Conservation (phyloP, 2,113 vertebrate species). For the Montifringilla adamsi region DNA sequence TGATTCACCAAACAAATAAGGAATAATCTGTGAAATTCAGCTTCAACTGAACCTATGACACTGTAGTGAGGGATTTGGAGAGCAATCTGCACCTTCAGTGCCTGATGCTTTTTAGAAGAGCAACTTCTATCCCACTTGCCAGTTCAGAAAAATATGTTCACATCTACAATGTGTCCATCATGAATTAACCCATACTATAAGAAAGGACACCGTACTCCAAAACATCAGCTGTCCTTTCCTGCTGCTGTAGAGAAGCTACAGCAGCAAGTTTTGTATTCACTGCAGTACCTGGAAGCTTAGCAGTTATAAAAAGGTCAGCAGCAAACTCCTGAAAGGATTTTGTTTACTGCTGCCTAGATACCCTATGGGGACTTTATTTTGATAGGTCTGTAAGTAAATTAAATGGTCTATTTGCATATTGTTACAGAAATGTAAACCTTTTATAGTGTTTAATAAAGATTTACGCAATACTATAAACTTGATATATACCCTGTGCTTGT, state of each 20-base stretch:
- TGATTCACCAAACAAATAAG: not conserved
- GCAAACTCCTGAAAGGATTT: not conserved
- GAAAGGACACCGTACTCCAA: not conserved
- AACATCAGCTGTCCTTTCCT: not conserved
- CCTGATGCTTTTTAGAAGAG: not conserved
- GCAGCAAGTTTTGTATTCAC: not conserved
- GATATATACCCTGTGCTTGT: not conserved
- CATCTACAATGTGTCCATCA: not conserved
- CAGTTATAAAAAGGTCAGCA: not conserved
- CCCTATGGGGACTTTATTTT: not conserved
- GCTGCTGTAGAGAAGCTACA: not conserved
- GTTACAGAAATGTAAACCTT: constrained; percentile 41
- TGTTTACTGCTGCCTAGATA: not conserved
- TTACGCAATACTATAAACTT: constrained; percentile 15
- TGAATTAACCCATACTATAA: not conserved
- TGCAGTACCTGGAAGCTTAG: not conserved
- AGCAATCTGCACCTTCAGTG: not conserved
- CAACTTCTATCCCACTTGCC: not conserved
- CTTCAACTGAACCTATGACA: not conserved
- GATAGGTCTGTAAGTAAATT: constrained; percentile 33
- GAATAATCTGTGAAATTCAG: not conserved
- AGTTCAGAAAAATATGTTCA: not conserved
- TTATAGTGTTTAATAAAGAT: constrained; percentile 59
- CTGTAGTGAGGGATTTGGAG: not conserved
- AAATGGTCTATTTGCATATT: constrained; percentile 58